Conservation (phyloP, 2,797 vertebrate species). For the Semaprochilodus insignis region DNA sequence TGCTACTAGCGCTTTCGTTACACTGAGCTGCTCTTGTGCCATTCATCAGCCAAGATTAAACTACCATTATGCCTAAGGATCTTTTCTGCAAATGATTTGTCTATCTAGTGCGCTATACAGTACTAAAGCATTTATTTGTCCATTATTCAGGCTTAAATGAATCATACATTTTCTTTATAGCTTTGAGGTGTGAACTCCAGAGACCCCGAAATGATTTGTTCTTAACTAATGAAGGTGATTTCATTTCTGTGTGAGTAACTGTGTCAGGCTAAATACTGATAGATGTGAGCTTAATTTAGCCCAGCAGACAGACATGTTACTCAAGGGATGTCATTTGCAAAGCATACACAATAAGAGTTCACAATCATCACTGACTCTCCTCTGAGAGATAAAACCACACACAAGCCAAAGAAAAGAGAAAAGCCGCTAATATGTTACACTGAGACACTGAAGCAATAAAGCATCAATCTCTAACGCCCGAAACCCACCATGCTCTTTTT, state of each 20-base stretch:
- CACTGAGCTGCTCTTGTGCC: conserved; percentile 65
- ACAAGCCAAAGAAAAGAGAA: neutral
- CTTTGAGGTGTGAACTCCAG: conserved; percentile 44
- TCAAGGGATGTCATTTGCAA: conserved; percentile 31
- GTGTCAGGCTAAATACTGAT: conserved; percentile 35
- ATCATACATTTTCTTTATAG: conserved; percentile 56
- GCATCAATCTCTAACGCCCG: conserved; percentile 17
- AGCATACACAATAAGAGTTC: conserved; percentile 36
- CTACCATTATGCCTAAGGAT: conserved; percentile 64
- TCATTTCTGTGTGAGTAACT: conserved; percentile 45
- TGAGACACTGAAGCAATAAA: conserved; percentile 17
- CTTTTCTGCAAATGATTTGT: conserved; percentile 46
- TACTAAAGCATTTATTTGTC: conserved; percentile 47
- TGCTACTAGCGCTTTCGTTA: conserved; percentile 58
- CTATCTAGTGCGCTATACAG: conserved; percentile 45
- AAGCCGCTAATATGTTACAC: conserved; percentile 7
- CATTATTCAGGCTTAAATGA: conserved; percentile 48
- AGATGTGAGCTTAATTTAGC: conserved; percentile 43
- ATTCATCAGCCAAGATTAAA: conserved; percentile 71
- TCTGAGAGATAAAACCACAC: conserved; percentile 29
- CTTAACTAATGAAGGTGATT: conserved; percentile 46
- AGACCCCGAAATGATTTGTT: conserved; percentile 52
- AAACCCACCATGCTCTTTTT: neutral
- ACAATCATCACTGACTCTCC: conserved; percentile 22
- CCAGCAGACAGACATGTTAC: conserved; percentile 18